These are phyloP conservation scores for Sepiola atlantica DNA, from an alignment of 2,888 invertebrate species.

Conservation along the genomic window DNA sequence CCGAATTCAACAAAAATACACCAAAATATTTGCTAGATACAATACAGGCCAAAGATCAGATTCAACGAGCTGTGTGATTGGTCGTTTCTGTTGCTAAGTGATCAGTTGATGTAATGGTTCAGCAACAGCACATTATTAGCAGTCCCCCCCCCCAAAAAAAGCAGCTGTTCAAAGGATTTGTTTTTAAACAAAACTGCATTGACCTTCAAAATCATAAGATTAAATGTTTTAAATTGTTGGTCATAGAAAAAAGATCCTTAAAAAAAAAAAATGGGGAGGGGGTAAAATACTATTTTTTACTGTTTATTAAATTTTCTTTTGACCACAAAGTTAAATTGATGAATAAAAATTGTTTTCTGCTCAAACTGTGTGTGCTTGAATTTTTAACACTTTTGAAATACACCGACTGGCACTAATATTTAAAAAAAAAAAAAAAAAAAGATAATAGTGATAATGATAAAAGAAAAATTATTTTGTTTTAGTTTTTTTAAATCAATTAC, in stretches of 20 bases:
- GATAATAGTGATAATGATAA: background rate
- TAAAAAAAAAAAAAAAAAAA: no score
- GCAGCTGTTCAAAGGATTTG: no score
- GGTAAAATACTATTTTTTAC: background rate
- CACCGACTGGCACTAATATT: background rate
- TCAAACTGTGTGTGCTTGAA: background rate
- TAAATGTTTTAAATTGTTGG: background rate
- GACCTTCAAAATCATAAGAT: background rate
- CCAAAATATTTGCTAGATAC: no score
- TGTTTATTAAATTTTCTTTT: background rate
- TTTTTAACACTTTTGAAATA: background rate
- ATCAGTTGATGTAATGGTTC: background rate
- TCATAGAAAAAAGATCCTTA: background rate
- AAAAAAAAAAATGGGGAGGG: background rate
- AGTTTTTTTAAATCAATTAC: no score
- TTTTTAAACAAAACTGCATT: background rate
- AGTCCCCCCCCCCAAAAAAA: no score
- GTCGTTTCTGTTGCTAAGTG: background rate
- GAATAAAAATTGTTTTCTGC: background rate
- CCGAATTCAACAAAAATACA: no score
- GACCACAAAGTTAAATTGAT: background rate
- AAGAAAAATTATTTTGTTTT: no score
- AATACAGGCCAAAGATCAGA: no score
- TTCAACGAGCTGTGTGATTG: background rate
- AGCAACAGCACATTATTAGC: no score